A percentile compares a stretch with the other conserved stretches of the same genome.
Conservation (phyloP, 2,797 vertebrate genomes). For the Mormyrops boulengeri region DNA sequence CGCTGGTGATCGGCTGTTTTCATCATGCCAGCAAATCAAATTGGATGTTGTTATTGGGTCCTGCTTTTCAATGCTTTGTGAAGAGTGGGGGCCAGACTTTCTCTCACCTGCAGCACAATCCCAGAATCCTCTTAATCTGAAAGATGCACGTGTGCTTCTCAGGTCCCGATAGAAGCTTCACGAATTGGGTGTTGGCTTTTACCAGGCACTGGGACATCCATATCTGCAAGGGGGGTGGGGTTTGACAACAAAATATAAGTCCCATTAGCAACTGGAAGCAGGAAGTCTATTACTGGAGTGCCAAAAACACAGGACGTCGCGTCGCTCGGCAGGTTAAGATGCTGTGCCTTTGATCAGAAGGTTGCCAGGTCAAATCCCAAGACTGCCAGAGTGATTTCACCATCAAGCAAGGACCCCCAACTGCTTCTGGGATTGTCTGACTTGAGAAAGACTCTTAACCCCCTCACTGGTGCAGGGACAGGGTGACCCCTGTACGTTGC, state of each 20-base stretch:
- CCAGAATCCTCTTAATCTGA: slow-evolving; percentile 91
- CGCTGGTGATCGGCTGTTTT: neutral
- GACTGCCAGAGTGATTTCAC: neutral
- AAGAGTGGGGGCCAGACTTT: neutral
- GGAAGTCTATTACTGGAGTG: neutral
- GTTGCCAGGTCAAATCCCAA: neutral
- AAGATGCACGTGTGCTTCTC: slow-evolving; percentile 86
- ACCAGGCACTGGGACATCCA: slow-evolving; percentile 95
- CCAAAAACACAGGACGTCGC: neutral
- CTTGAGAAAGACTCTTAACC: neutral
- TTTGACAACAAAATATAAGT: neutral
- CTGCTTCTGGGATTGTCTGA: neutral
- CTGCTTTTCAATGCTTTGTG: no score
- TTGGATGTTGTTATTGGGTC: neutral
- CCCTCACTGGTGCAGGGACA: neutral
- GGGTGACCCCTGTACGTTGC: neutral
- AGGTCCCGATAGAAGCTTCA: slow-evolving; percentile 78
- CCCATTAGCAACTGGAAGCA: neutral
- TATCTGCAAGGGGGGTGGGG: slow-evolving; percentile 63
- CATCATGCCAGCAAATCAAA: neutral
- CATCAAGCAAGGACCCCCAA: neutral
- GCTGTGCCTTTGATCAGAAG: neutral
- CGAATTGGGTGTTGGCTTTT: slow-evolving; percentile 80
- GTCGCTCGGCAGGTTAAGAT: neutral
- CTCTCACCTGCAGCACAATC: slow-evolving; percentile 73